Evolutionary conservation across 2,888 invertebrate species (phyloP).

Genomic region (Molanna angustata): DNA sequence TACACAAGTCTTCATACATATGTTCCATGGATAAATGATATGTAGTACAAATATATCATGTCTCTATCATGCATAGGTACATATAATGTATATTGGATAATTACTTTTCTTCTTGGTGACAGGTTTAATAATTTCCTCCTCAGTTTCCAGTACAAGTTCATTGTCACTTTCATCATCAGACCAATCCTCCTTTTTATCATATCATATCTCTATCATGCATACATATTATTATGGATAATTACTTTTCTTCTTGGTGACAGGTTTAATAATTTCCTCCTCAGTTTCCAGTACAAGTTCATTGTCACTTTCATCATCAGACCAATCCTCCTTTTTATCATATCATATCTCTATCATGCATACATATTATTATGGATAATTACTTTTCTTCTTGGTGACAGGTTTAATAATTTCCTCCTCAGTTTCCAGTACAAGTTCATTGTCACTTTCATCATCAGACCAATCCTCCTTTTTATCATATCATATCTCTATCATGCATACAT

Average conservation of each 20-base stretch:
- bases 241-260: slow-evolving; percentile 49
- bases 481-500: too few relatives aligned
- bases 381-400: slow-evolving; percentile 46
- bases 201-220: too few relatives aligned
- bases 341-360: too few relatives aligned
- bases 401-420: slow-evolving; percentile 45
- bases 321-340: slow-evolving; percentile 42
- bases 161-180: slow-evolving; percentile 38
- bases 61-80: too few relatives aligned
- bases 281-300: slow-evolving; percentile 36
- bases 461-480: slow-evolving; percentile 42
- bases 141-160: slow-evolving; percentile 37
- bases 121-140: slow-evolving; percentile 45
- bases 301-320: slow-evolving; percentile 39
- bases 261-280: slow-evolving; percentile 45
- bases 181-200: slow-evolving; percentile 44
- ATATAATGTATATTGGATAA: too few relatives aligned
- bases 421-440: slow-evolving; percentile 34
- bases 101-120: slow-evolving; percentile 47
- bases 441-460: slow-evolving; percentile 40
- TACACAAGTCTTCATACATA: too few relatives aligned
- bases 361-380: too few relatives aligned
- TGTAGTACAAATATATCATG: too few relatives aligned
- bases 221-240: too few relatives aligned
- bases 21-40: too few relatives aligned